Conservation (phyloP, 2,888 invertebrate genomes). For the Nesidiocoris tenuis region DNA sequence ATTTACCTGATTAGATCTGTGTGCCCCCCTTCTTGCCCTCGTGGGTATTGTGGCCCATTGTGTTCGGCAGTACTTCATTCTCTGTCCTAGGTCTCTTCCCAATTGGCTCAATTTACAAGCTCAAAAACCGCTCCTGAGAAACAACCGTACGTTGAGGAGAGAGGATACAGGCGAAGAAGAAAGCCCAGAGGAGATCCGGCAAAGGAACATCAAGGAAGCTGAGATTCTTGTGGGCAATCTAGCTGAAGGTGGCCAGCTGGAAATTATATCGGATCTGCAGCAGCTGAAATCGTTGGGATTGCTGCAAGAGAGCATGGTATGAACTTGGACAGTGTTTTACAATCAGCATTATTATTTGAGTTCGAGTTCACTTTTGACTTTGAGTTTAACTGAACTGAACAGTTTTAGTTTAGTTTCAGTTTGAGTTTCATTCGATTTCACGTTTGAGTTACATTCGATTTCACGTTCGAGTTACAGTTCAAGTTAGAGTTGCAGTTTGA, state of each 20-base stretch:
- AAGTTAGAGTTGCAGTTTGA: too few relatives aligned
- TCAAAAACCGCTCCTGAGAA: slow-evolving; percentile 53
- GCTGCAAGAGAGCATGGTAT: slow-evolving; percentile 86
- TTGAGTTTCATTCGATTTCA: too few relatives aligned
- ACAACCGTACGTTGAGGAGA: slow-evolving; percentile 51
- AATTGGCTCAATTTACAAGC: slow-evolving; percentile 69
- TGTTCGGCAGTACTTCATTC: too few relatives aligned
- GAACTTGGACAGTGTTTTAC: slow-evolving; percentile 48
- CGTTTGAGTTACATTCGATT: too few relatives aligned
- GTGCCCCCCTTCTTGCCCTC: too few relatives aligned
- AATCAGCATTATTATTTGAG: too few relatives aligned
- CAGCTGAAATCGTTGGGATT: slow-evolving; percentile 82
- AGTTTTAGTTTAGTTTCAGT: too few relatives aligned
- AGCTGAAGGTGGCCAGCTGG: slow-evolving; percentile 80
- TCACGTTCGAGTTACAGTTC: too few relatives aligned
- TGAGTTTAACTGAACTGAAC: too few relatives aligned
- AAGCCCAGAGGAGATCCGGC: slow-evolving; percentile 75
- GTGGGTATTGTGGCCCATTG: too few relatives aligned
- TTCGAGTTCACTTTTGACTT: too few relatives aligned
- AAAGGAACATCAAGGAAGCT: slow-evolving; percentile 82
- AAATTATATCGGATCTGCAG: slow-evolving; percentile 81
- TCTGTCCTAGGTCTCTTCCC: slow-evolving; percentile 76
- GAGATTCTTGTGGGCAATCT: slow-evolving; percentile 90
- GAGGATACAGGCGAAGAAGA: slow-evolving; percentile 65
- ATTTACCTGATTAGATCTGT: too few relatives aligned